Evolutionary conservation across 1,140 invertebrate genomes (phyloP).

Genomic region (Anastrepha ludens): DNA sequence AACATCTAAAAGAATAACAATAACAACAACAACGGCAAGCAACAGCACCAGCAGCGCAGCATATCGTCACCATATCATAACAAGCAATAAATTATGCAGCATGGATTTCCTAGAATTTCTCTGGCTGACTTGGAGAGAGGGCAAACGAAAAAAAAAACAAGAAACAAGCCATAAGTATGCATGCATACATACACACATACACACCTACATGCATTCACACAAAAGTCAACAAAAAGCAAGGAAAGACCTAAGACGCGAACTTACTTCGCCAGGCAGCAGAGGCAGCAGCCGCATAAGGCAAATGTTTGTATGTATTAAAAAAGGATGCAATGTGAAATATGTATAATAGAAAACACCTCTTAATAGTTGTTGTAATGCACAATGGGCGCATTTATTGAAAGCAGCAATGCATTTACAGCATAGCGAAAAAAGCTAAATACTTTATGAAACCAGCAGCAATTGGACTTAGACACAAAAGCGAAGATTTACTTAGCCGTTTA

Average conservation of each 20-base stretch:
- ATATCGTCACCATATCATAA: slow-evolving; percentile 53
- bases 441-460: slow-evolving; percentile 44
- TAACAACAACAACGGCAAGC: not conserved
- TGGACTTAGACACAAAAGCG: slow-evolving; percentile 14
- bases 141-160: not conserved
- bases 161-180: not conserved
- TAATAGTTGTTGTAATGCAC: slow-evolving; percentile 73
- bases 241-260: slow-evolving; percentile 27
- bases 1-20: slow-evolving; percentile 6
- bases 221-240: not conserved
- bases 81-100: slow-evolving; percentile 50
- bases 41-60: slow-evolving; percentile 29
- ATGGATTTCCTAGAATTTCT: slow-evolving; percentile 49
- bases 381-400: slow-evolving; percentile 53
- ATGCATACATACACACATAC: too few species aligned
- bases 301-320: not conserved
- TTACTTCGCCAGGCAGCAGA: not conserved
- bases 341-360: slow-evolving; percentile 33
- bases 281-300: not conserved
- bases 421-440: slow-evolving; percentile 53
- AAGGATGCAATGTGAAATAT: not conserved
- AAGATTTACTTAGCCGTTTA: slow-evolving; percentile 36
- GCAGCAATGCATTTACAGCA: not conserved
- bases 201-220: too few species aligned
- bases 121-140: not conserved